Conservation (phyloP, 2,113 vertebrate genomes). For the Crocuta crocuta region DNA sequence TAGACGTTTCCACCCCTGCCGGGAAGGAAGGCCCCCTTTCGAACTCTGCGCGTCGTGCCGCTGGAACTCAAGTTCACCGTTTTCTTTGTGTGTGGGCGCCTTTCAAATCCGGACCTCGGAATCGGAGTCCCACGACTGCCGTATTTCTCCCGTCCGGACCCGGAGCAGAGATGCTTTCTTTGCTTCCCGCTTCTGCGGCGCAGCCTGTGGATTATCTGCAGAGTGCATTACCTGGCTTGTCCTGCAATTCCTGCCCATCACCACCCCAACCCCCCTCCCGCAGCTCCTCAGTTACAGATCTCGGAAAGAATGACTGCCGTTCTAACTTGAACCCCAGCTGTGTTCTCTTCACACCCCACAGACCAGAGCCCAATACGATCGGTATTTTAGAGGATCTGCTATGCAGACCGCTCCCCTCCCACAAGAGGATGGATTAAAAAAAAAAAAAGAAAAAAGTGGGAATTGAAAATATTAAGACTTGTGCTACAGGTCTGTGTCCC, state of each 20-base stretch:
- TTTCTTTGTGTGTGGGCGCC: slow-evolving; percentile 72
- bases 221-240: background rate
- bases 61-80: slow-evolving; percentile 32
- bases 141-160: background rate
- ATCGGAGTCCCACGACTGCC: background rate
- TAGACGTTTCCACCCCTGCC: background rate
- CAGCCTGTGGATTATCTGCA: slow-evolving; percentile 19
- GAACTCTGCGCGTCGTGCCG: background rate
- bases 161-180: background rate
- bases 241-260: background rate
- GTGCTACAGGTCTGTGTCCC: background rate
- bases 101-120: slow-evolving; percentile 51
- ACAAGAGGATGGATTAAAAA: background rate
- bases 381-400: background rate
- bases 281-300: background rate
- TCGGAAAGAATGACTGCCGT: background rate
- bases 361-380: background rate
- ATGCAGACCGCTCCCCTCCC: background rate
- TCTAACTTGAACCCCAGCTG: background rate
- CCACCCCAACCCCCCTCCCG: background rate
- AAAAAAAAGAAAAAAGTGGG: background rate
- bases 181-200: background rate
- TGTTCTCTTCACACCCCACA: background rate
- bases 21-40: background rate
- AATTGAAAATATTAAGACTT: background rate